Conservation (phyloP, 2,888 invertebrate species). For the Epinotia nisella region DNA sequence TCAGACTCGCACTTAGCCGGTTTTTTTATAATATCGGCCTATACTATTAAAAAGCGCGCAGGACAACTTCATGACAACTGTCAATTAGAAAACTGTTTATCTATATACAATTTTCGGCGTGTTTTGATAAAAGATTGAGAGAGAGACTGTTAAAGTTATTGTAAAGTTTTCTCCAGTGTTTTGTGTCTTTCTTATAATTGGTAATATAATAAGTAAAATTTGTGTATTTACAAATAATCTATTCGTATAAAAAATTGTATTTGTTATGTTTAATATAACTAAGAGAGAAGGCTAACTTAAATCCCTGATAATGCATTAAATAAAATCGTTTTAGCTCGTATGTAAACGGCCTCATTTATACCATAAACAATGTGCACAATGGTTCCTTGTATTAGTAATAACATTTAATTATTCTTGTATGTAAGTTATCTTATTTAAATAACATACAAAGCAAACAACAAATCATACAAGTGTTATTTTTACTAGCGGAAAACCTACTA, state of each 20-base stretch:
- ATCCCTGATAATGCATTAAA: background rate
- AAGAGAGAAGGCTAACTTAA: background rate
- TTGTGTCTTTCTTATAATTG: background rate
- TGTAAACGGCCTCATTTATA: background rate
- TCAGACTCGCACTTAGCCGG: too few relatives aligned
- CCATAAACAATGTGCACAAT: background rate
- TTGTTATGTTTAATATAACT: background rate
- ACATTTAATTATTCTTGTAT: background rate
- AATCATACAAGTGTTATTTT: constrained; percentile 13
- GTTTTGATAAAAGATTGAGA: constrained; percentile 12
- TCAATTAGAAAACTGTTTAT: background rate
- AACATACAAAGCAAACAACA: too few relatives aligned
- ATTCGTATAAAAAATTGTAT: constrained; percentile 6
- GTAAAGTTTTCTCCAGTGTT: background rate
- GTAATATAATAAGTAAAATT: background rate
- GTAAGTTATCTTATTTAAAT: background rate
- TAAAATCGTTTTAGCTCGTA: background rate
- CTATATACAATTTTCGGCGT: background rate
- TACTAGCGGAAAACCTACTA: background rate
- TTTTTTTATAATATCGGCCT: background rate
- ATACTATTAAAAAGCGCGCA: background rate
- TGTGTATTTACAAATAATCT: constrained; percentile 4
- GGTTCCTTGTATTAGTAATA: background rate
- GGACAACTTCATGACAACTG: background rate
- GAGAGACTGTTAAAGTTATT: constrained; percentile 31